Evolutionary conservation across 2,888 invertebrate genomes (phyloP), one percentile per base, ranked within the genome.

Genomic region (Lypha dubia): DNA sequence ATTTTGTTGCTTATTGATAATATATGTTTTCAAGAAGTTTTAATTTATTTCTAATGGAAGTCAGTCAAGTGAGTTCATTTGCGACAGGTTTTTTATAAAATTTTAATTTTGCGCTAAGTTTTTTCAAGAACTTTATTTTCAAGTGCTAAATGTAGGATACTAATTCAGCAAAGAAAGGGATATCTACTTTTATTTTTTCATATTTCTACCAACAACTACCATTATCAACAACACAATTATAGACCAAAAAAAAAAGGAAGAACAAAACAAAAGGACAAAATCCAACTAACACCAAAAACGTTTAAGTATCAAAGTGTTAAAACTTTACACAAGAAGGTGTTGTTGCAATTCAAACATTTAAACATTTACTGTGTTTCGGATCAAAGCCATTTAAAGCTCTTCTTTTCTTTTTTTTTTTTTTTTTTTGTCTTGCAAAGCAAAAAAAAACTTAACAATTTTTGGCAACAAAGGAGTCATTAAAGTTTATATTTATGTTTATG

Each of bases 401-500:
- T 44, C 46, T 44, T 44, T 2, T 7, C 32, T 53, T 63, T 63
- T 56, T 20, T n/a, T n/a, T n/a, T n/a, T n/a, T n/a, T n/a, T n/a
- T n/a, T n/a, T n/a, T n/a, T n/a, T n/a, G n/a, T n/a, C n/a, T n/a
- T n/a, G n/a, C n/a, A n/a, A n/a, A 6, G n/a, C 8, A 1, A 46
- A 22, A 71, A 46, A 35, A 17, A 67, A 28, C 4, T 13, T 41
- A 17, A 35, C 15, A 41, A 9, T 60, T 35, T 71, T 53, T 70
- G 1, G 20, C 46, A 65, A 56, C 65, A 17, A 65, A 35, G 28
- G 11, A 17, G 44, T 46, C 65, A 65, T 75, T 56, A 65, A 75
- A 44, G 56, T 75, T 75, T 65, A 75, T 75, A 65, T 75, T 75
- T 56, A 75, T 44, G 56, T 65, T 65, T 56, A 51, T 22, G 51